phyloP scores from a whole-genome alignment of 2,888 invertebrate species.

The Tyria jacobaeae region DNA sequence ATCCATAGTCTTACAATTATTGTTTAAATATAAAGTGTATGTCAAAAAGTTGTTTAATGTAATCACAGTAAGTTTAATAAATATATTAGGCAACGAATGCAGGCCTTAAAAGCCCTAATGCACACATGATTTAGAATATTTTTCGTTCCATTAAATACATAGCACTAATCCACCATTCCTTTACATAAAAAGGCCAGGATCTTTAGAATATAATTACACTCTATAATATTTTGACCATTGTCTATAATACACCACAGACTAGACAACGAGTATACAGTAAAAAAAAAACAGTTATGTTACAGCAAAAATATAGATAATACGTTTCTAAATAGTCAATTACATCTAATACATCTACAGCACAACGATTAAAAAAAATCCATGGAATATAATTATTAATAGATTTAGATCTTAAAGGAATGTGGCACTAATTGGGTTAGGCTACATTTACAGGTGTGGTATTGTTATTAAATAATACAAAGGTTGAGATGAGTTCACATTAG shows the following conservation, averaged over 20 bases:
- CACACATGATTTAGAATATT: slow-evolving; percentile 14
- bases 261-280: neutral
- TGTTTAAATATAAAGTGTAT: neutral
- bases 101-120: slow-evolving; percentile 5
- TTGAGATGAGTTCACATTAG: neutral
- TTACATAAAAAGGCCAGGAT: neutral
- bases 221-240: neutral
- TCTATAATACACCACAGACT: neutral
- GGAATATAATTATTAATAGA: neutral
- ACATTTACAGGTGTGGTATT: neutral
- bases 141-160: neutral
- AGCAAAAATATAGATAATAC: neutral
- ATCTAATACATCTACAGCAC: neutral
- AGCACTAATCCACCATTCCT: neutral
- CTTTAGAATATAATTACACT: neutral
- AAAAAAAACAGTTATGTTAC: neutral
- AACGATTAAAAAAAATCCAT: neutral
- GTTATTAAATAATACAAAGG: no score
- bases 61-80: slow-evolving; percentile 7
- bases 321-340: neutral
- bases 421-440: neutral
- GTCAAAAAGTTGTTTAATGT: neutral
- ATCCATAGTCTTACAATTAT: slow-evolving; percentile 1
- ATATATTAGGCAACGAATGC: neutral
- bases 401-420: neutral